Conservation (phyloP, 2,113 vertebrate species). For the Choloepus hoffmanni region DNA sequence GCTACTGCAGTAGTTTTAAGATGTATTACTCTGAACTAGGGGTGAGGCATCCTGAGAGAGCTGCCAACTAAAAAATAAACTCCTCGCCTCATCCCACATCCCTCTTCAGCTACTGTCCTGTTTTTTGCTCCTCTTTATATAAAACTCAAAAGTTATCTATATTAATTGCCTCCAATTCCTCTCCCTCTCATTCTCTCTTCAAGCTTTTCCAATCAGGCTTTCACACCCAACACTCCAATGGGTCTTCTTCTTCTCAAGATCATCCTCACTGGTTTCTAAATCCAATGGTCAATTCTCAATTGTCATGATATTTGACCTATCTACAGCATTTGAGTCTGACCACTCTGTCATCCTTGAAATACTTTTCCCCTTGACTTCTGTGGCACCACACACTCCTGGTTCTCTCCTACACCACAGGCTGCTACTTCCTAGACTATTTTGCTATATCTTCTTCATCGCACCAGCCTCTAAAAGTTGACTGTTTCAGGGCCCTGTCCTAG, state of each 20-base stretch:
- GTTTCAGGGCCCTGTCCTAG: not conserved
- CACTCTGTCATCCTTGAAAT: not conserved
- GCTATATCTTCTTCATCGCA: not conserved
- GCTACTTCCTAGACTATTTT: not conserved
- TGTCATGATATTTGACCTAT: not conserved
- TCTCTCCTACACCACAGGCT: not conserved
- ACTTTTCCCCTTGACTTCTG: not conserved
- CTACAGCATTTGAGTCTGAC: not conserved
- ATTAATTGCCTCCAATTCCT: not conserved
- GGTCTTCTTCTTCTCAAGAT: not conserved
- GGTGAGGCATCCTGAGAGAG: not conserved
- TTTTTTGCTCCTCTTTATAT: not conserved
- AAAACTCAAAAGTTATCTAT: not conserved
- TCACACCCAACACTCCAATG: not conserved
- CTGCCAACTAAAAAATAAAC: not conserved
- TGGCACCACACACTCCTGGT: not conserved
- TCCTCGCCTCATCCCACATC: not conserved
- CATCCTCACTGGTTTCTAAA: not conserved
- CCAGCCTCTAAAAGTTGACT: not conserved
- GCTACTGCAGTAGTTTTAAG: not conserved
- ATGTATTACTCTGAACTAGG: not conserved
- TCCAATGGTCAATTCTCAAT: not conserved
- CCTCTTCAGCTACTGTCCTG: not conserved
- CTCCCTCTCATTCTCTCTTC: not conserved
- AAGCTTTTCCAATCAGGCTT: not conserved